Evolutionary conservation across 2,113 vertebrate species (phyloP).

Genomic region (Python bivittatus): DNA sequence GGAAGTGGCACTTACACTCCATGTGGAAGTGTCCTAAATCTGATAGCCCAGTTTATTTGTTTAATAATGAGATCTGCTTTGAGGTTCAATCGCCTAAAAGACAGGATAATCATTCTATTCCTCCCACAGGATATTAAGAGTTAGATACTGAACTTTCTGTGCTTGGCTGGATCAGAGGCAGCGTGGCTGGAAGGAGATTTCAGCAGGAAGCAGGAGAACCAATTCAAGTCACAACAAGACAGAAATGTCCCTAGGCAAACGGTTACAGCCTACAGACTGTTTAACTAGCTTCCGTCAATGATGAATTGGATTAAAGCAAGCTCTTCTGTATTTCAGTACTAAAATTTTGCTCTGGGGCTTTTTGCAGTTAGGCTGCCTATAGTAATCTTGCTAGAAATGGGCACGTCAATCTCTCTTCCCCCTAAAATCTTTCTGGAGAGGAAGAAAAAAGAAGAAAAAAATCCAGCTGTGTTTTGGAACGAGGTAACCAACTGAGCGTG

Average conservation of each 20-base stretch:
- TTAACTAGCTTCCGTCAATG: not conserved
- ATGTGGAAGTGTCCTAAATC: not conserved
- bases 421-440: not conserved
- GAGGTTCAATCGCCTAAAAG: not conserved
- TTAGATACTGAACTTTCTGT: slow-evolving; percentile 57
- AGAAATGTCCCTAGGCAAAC: slow-evolving; percentile 36
- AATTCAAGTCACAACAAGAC: slow-evolving; percentile 36
- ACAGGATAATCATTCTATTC: not conserved
- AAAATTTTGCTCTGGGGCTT: rapidly evolving
- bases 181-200: slow-evolving; percentile 49
- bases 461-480: not conserved
- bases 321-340: rapidly evolving
- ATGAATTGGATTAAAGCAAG: not conserved
- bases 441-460: not conserved
- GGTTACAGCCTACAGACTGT: not conserved
- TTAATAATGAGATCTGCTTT: not conserved
- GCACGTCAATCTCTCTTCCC: not conserved
- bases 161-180: slow-evolving; percentile 53
- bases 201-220: slow-evolving; percentile 61
- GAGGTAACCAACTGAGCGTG: not conserved
- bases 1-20: not conserved
- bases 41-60: not conserved
- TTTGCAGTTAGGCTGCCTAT: rapidly evolving
- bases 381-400: not conserved
- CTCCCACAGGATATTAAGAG: slow-evolving; percentile 60